These are phyloP conservation scores for Peromyscus nudipes DNA, from an alignment of 2,797 vertebrate genomes.

Conservation along the genomic window DNA sequence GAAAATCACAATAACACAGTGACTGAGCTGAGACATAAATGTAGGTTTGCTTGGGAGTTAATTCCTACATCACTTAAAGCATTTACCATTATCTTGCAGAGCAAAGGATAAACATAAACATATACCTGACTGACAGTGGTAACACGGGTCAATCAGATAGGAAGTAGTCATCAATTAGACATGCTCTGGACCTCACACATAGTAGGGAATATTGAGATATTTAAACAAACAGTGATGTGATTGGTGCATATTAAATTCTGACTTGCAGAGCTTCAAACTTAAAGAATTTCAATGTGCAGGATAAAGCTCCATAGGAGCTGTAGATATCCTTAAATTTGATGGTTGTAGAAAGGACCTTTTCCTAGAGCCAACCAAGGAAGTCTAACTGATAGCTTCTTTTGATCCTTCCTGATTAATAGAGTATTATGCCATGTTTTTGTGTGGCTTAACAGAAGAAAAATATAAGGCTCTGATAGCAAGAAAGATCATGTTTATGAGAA, in stretches of 20 bases:
- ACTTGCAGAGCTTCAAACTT: neutral
- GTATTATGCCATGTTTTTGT: neutral
- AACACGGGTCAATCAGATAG: neutral
- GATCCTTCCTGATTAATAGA: neutral
- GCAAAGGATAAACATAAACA: neutral
- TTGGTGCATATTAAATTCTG: neutral
- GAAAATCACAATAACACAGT: slow-evolving; percentile 9
- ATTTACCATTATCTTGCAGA: neutral
- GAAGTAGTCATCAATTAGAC: neutral
- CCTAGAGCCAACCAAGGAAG: neutral
- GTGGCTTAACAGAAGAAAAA: neutral
- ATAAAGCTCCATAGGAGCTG: neutral
- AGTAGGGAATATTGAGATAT: neutral
- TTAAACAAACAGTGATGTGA: neutral
- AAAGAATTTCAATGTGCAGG: neutral
- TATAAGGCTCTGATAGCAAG: neutral
- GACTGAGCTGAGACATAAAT: neutral
- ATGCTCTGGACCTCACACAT: neutral
- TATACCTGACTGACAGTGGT: neutral
- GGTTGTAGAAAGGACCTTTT: neutral
- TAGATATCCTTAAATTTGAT: neutral
- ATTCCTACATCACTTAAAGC: neutral
- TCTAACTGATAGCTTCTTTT: neutral
- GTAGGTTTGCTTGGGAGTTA: neutral
- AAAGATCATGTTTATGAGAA: slow-evolving; percentile 1